Base-by-base conservation (phyloP, 53 echinoderm and acorn worm species). In the Luidia sarsii region DNA sequence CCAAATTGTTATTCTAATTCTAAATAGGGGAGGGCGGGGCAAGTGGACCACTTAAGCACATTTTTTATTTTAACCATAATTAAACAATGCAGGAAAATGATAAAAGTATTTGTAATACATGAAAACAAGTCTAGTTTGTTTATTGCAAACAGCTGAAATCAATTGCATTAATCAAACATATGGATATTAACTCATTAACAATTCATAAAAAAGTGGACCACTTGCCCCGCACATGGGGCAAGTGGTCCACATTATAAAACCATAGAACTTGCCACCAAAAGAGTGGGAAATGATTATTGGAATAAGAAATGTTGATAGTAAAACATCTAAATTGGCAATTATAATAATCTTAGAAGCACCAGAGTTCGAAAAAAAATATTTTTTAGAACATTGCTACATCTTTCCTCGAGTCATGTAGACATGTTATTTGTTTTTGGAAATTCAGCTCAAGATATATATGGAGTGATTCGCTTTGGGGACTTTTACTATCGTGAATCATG, bases 11-110 rank as follows among this genome's bases (percentile, higher is more conserved):
- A n/a, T n/a, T n/a, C n/a, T n/a, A n/a, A n/a, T n/a, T n/a, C n/a
- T n/a, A n/a, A n/a, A n/a, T n/a, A n/a, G n/a, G n/a, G 71, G 71
- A 71, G n/a, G n/a, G n/a, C n/a, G n/a, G n/a, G n/a, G n/a, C n/a
- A n/a, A n/a, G n/a, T n/a, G n/a, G n/a, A n/a, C 71, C 71, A 54
- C 71, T 71, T 53, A 53, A 71, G 71, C 71, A 71, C 35, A 35
- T 53, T 19, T 34, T 52, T 23, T 25, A 71, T 36, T 71, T 22
- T 71, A 71, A n/a, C n/a, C 19, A 53, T 53, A 34, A 21, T 10
- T 13, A 52, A 71, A 53, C 2, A 36, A 71, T 53, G 52, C 23
- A 71, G 53, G 71, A 71, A 71, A 71, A 4, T 36, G 53, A 20
- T 24, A 54, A 35, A 71, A 53, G 49, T 71, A 54, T n/a, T 52